Evolutionary conservation across 2,113 vertebrate genomes (phyloP).

Genomic region (Thunnus thynnus): DNA sequence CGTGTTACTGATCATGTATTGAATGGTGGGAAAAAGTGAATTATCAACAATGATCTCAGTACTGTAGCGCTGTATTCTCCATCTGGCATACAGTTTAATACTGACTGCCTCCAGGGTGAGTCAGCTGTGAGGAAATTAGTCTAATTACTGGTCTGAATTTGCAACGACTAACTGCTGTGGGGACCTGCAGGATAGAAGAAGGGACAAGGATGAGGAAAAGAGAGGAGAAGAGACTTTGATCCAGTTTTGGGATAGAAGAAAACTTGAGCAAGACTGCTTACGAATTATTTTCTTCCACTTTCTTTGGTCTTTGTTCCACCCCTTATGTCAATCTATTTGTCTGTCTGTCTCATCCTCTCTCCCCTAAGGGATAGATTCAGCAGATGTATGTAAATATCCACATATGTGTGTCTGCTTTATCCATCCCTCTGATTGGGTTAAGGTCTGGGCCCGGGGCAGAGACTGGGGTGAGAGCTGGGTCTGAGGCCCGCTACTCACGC

Average conservation of each 20-base stretch:
- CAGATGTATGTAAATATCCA: slow-evolving; percentile 78
- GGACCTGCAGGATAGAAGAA: slow-evolving; percentile 15
- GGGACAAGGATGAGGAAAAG: slow-evolving; percentile 22
- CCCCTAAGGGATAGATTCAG: slow-evolving; percentile 43
- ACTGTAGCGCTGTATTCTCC: slow-evolving; percentile 56
- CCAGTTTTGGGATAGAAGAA: slow-evolving; percentile 5
- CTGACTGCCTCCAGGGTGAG: slow-evolving; percentile 62
- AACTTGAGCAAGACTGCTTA: neutral
- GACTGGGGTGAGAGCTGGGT: slow-evolving; percentile 37
- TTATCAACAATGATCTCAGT: slow-evolving; percentile 83
- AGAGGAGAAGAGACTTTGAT: slow-evolving; percentile 20
- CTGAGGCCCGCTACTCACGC: slow-evolving; percentile 61
- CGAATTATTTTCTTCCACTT: neutral
- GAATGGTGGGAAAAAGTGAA: slow-evolving; percentile 77
- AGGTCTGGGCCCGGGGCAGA: slow-evolving; percentile 48
- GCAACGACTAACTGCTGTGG: slow-evolving; percentile 26
- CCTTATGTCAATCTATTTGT: slow-evolving; percentile 30
- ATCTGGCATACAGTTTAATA: slow-evolving; percentile 75
- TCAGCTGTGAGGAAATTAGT: slow-evolving; percentile 76
- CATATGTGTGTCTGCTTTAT: slow-evolving; percentile 77
- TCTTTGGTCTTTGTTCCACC: slow-evolving; percentile 27
- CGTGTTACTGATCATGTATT: slow-evolving; percentile 43
- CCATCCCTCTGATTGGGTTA: slow-evolving; percentile 73
- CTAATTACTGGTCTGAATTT: slow-evolving; percentile 72
- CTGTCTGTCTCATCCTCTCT: slow-evolving; percentile 39